Evolutionary conservation across 2,888 invertebrate genomes (phyloP).

Genomic region (Caenorhabditis sulstoni): DNA sequence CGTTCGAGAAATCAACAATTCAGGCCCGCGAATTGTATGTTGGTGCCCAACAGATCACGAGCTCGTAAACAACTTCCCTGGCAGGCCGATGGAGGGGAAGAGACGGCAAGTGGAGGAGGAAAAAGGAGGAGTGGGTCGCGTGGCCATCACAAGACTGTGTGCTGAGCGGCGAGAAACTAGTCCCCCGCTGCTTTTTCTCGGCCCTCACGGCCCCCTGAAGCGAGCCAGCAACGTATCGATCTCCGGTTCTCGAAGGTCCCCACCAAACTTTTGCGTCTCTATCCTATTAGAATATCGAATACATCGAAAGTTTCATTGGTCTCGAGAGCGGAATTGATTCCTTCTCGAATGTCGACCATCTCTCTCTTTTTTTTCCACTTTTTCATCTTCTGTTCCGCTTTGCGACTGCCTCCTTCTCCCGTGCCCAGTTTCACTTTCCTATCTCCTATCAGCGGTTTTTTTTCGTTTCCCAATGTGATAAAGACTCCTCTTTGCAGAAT

Average conservation of each 20-base stretch:
- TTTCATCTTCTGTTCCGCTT: not conserved
- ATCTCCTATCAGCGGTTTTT: constrained; percentile 1
- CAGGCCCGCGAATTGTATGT: constrained; percentile 21
- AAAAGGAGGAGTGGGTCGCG: constrained; percentile 23
- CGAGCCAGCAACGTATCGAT: constrained; percentile 20
- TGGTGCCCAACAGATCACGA: constrained; percentile 34
- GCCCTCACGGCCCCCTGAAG: constrained; percentile 10
- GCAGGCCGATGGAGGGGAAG: constrained; percentile 2
- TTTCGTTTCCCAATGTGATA: not conserved
- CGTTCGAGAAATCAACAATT: not conserved
- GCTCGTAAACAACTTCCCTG: constrained; percentile 46
- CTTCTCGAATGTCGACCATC: not conserved
- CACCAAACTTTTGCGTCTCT: no score
- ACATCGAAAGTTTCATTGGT: no score
- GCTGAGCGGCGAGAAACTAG: constrained; percentile 15
- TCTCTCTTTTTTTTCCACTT: not conserved
- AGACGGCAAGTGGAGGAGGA: not conserved
- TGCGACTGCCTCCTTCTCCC: not conserved
- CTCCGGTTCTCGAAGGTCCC: constrained; percentile 5
- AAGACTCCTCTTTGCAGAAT: not conserved
- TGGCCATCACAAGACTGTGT: constrained; percentile 52
- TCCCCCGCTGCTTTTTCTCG: constrained; percentile 16
- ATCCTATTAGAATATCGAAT: no score
- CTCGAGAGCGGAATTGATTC: not conserved
- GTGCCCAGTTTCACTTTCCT: not conserved